These are phyloP conservation scores for Alosa alosa DNA, from an alignment of 2,113 vertebrate species.

Conservation along the genomic window DNA sequence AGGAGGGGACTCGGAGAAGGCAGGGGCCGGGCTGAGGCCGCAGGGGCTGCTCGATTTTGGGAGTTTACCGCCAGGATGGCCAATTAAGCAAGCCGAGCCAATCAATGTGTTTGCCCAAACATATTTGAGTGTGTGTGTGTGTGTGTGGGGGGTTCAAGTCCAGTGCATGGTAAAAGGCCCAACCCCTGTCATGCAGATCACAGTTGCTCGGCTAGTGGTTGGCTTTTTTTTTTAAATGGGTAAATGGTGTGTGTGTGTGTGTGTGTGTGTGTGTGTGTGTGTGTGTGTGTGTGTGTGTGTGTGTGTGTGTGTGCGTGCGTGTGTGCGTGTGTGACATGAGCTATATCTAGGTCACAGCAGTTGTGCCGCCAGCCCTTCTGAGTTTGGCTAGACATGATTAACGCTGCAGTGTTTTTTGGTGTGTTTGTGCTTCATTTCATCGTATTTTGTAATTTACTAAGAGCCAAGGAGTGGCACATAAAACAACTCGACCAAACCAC, in stretches of 20 bases:
- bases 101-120: not conserved
- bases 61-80: not conserved
- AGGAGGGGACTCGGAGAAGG: not conserved
- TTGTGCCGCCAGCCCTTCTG: not conserved
- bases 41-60: not conserved
- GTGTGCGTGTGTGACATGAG: not conserved
- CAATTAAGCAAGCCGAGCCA: not conserved
- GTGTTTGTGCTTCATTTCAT: not conserved
- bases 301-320: not conserved
- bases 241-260: not conserved
- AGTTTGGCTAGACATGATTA: not conserved
- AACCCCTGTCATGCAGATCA: not conserved
- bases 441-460: not conserved
- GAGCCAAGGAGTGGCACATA: not conserved
- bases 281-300: not conserved
- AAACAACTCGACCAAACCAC: not conserved
- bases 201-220: not conserved
- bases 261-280: not conserved
- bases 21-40: not conserved
- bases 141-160: not conserved
- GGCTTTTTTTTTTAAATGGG: not conserved
- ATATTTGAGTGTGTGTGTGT: not conserved
- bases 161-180: not conserved
- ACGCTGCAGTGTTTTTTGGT: not conserved
- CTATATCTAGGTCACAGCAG: not conserved